A percentile compares a stretch with the other conserved stretches of the same genome.
These are phyloP conservation scores for Apostichopus leukothele DNA, from an alignment of 53 echinoderm and acorn worm species.

Conservation along the genomic window DNA sequence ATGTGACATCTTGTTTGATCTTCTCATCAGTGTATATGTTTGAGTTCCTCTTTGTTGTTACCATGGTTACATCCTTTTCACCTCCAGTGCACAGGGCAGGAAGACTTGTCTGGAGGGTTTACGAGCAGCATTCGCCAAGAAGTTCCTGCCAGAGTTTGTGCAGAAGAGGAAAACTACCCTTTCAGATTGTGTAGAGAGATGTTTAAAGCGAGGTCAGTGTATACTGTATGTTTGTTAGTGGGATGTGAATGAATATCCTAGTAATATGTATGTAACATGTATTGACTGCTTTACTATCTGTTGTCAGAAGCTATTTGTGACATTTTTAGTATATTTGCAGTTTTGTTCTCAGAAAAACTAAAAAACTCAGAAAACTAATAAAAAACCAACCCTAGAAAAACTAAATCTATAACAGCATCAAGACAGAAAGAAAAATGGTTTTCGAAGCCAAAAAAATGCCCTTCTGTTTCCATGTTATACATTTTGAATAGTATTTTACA, in stretches of 20 bases:
- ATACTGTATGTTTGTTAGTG: too few relatives aligned
- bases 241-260: too few relatives aligned
- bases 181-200: conserved; percentile 84
- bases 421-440: too few relatives aligned
- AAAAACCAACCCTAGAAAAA: too few relatives aligned
- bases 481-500: not conserved
- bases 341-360: too few relatives aligned
- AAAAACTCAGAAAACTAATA: not conserved
- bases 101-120: conserved; percentile 77
- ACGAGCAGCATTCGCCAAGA: conserved; percentile 63
- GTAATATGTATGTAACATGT: not conserved
- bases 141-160: conserved; percentile 89
- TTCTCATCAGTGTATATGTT: too few relatives aligned
- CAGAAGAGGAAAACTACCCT: conserved; percentile 77
- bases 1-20: too few relatives aligned
- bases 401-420: too few relatives aligned
- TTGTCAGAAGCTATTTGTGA: too few relatives aligned
- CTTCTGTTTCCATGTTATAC: not conserved
- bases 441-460: too few relatives aligned
- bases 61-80: not conserved
- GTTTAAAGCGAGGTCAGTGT: conserved; percentile 82
- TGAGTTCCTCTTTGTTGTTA: not conserved
- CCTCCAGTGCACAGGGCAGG: conserved; percentile 74
- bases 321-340: too few relatives aligned
- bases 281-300: not conserved